Evolutionary conservation across 2,888 invertebrate species (phyloP).

Genomic region (Euproctis similis): DNA sequence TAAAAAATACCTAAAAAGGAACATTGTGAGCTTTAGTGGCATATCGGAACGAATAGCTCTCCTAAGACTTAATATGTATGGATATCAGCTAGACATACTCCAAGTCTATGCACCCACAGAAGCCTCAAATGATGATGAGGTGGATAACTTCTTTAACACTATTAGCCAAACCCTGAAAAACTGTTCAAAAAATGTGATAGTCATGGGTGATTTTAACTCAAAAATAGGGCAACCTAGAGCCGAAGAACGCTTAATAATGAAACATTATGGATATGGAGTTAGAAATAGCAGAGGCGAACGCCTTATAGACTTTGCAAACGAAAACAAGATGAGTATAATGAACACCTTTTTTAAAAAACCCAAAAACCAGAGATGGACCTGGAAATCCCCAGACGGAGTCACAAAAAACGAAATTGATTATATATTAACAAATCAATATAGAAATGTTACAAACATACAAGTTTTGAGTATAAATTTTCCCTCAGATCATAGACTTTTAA

Average conservation of each 20-base stretch:
- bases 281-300: slow-evolving; percentile 2
- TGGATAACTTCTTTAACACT: neutral
- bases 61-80: slow-evolving; percentile 1
- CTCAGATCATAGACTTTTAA: no score
- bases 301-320: slow-evolving; percentile 1
- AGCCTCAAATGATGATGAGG: neutral
- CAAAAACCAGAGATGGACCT: slow-evolving; percentile 1
- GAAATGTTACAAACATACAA: slow-evolving; percentile 1
- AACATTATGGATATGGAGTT: neutral
- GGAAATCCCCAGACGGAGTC: slow-evolving; percentile 1
- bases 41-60: slow-evolving; percentile 1
- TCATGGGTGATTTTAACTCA: no score
- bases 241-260: no score
- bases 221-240: neutral
- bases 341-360: neutral
- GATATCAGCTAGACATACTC: neutral
- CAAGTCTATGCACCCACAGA: slow-evolving; percentile 1
- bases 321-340: no score
- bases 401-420: slow-evolving; percentile 1
- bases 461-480: neutral
- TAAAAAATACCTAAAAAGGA: no score
- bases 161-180: neutral
- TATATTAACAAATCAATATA: no score
- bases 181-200: neutral
- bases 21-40: no score